These are phyloP conservation scores for Oxytorus armatus DNA, from an alignment of 2,888 invertebrate species.

Conservation along the genomic window DNA sequence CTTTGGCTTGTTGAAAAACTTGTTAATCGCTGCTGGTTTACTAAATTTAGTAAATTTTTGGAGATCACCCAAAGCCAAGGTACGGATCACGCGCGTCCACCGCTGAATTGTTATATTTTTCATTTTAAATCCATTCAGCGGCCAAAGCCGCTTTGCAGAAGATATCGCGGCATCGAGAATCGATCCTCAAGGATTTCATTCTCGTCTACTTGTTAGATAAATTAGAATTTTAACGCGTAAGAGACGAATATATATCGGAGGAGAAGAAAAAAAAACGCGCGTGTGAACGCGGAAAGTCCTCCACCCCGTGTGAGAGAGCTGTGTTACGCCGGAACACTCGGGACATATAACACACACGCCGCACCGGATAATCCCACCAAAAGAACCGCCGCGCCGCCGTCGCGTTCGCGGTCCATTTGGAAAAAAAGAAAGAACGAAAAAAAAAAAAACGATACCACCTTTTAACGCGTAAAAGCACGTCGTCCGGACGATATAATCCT, in stretches of 20 bases:
- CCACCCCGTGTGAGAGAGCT: constrained; percentile 15
- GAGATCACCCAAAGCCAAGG: too few relatives aligned
- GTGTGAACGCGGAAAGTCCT: constrained; percentile 39
- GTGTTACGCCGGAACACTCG: constrained; percentile 5
- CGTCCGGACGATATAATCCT: constrained; percentile 65
- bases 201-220: constrained; percentile 10
- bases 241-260: constrained; percentile 14
- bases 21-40: too few relatives aligned
- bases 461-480: constrained; percentile 81
- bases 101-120: too few relatives aligned
- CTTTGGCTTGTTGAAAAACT: too few relatives aligned
- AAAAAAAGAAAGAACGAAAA: too few relatives aligned
- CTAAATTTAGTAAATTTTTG: too few relatives aligned
- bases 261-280: too few relatives aligned
- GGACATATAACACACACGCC: constrained; percentile 30
- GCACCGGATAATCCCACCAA: constrained; percentile 70
- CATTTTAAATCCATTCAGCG: constrained; percentile 1
- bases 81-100: too few relatives aligned
- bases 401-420: constrained; percentile 21
- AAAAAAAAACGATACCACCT: constrained; percentile 74
- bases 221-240: background rate
- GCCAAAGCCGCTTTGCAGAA: background rate
- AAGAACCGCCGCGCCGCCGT: constrained; percentile 55
- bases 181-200: constrained; percentile 40
- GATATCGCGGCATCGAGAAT: too few relatives aligned